Evolutionary conservation across 2,888 invertebrate genomes (phyloP), one percentile per base, ranked within the genome.

Genomic region (Drosophila fulvimacula): DNA sequence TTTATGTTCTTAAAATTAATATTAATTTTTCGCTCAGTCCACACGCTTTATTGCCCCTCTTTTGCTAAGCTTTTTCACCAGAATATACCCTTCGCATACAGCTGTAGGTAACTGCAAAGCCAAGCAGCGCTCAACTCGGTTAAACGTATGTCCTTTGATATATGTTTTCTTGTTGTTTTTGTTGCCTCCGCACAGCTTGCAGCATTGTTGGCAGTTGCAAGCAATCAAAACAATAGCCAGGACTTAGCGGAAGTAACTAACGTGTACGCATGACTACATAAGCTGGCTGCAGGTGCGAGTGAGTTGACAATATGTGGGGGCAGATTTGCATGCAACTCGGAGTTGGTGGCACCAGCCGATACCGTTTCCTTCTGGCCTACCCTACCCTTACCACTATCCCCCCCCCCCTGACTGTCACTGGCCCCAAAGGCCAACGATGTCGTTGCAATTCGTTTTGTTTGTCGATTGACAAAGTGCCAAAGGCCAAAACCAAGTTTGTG

Each of bases 381-480:
- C 38, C 17, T 6, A 6, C 27, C 21, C n/a, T 19, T 17, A 11
- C 10, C 34, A 1, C 27, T n/a, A n/a, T n/a, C 24, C 7, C 5
- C 27, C 27, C 17, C 15, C 11, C n/a, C 27, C 7, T 7, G 27
- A 30, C 27, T 59, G 36, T 32, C 38, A 9, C 30, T 49, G 44
- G 34, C 30, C 30, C 62, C 52, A 48, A 30, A 46, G 67, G 44
- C 41, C 70, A 53, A 60, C 63, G 42, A 64, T 68, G 65, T 66
- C 49, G 60, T 61, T 61, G 79, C 81, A 67, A 81, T 82, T 82
- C 80, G 69, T 80, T 84, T 84, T 82, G 82, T 81, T 81, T 82
- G 80, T 64, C 79, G 77, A 80, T 82, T 84, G 85, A 80, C 82
- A 82, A 82, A 84, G 85, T 84, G 82, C 81, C 82, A 79, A 73